These are phyloP conservation scores for Galeopsomyia nigrocyanea DNA, from an alignment of 2,888 invertebrate genomes.

Conservation along the genomic window DNA sequence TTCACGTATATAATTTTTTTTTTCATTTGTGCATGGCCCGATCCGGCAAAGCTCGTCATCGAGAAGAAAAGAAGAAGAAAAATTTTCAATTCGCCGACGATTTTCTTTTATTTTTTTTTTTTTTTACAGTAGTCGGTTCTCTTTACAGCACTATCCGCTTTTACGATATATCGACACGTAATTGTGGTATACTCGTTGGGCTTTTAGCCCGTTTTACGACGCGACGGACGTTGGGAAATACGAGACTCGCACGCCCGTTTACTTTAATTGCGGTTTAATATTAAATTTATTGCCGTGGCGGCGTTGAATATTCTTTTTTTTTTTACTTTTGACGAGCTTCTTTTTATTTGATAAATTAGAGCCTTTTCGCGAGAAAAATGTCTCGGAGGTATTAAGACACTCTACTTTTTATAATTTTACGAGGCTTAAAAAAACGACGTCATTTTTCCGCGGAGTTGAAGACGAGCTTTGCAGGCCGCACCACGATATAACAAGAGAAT, in stretches of 20 bases:
- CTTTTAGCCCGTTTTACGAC: constrained; percentile 17
- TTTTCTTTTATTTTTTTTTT: constrained; percentile 9
- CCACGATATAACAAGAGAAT: constrained; percentile 29
- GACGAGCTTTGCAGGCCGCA: constrained; percentile 62
- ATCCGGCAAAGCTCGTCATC: constrained; percentile 61
- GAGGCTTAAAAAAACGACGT: constrained; percentile 25
- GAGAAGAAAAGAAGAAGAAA: background rate
- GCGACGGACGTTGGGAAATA: background rate
- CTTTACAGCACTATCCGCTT: constrained; percentile 10
- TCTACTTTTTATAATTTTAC: constrained; percentile 21
- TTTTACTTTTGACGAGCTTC: background rate
- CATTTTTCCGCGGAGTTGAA: too few relatives aligned
- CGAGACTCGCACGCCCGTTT: background rate
- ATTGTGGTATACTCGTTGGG: constrained; percentile 3
- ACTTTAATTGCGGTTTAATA: constrained; percentile 8
- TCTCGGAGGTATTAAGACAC: background rate
- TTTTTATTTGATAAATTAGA: background rate
- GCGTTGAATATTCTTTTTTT: too few relatives aligned
- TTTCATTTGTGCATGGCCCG: constrained; percentile 66
- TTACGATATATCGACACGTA: constrained; percentile 28
- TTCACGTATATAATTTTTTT: constrained; percentile 62
- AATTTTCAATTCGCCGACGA: constrained; percentile 32
- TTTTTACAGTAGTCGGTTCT: constrained; percentile 12
- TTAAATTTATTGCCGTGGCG: background rate
- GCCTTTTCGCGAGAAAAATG: too few relatives aligned